Percentiles rank a stretch among this genome's conserved stretches.
These are phyloP conservation scores for Apocrypta bakeri DNA, from an alignment of 1,140 invertebrate genomes.

Conservation along the genomic window DNA sequence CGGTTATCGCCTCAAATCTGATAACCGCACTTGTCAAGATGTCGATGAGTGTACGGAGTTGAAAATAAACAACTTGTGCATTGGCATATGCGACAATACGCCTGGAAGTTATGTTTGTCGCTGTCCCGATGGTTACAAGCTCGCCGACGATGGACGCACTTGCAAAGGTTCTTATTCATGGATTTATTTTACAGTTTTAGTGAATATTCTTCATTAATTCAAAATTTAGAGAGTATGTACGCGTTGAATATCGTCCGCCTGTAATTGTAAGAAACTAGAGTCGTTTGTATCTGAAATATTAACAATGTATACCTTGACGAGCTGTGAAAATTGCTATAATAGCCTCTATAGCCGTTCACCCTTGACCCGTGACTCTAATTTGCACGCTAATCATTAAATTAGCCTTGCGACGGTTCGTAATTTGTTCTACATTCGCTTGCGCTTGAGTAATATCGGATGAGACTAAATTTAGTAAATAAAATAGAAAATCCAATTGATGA, in stretches of 20 bases:
- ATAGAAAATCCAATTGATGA: neutral
- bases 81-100: slow-evolving; percentile 90
- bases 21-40: slow-evolving; percentile 88
- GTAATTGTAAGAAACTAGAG: too few relatives aligned
- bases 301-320: neutral
- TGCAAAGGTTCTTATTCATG: slow-evolving; percentile 90
- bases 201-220: too few relatives aligned
- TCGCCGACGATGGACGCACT: slow-evolving; percentile 80
- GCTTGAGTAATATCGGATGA: neutral
- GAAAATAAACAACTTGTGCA: slow-evolving; percentile 82
- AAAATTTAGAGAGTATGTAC: too few relatives aligned
- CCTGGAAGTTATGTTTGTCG: slow-evolving; percentile 90
- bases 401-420: neutral
- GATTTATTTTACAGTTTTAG: too few relatives aligned
- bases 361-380: neutral
- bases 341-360: neutral
- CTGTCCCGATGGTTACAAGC: slow-evolving; percentile 89
- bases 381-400: neutral
- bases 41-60: slow-evolving; percentile 90
- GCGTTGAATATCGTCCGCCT: too few relatives aligned
- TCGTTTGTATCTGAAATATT: too few relatives aligned
- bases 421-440: neutral
- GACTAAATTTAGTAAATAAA: neutral
- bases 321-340: neutral
- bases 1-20: slow-evolving; percentile 82